These are phyloP conservation scores for Parotia lawesii DNA, from an alignment of 2,113 vertebrate species.

Conservation along the genomic window DNA sequence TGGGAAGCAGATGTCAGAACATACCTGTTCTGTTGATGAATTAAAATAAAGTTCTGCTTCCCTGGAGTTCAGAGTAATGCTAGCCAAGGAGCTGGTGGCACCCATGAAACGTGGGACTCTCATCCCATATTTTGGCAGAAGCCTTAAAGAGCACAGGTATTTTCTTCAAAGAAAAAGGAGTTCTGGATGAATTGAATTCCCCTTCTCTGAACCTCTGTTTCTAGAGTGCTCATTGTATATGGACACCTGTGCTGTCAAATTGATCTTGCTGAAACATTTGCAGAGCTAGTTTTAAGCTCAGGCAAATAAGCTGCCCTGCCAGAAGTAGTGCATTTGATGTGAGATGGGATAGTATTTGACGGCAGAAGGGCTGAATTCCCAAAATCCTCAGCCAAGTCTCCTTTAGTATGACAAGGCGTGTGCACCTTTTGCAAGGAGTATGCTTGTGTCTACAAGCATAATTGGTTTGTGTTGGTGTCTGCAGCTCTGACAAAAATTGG, in stretches of 20 bases:
- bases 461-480: not conserved
- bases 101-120: not conserved
- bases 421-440: not conserved
- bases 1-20: not conserved
- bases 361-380: not conserved
- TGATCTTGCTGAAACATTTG: not conserved
- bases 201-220: not conserved
- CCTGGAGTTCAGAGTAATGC: not conserved
- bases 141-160: not conserved
- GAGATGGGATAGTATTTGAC: not conserved
- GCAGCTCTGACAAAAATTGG: not conserved
- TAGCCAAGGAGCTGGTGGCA: not conserved
- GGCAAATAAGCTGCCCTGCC: not conserved
- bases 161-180: not conserved
- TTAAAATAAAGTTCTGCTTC: not conserved
- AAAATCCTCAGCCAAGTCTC: not conserved
- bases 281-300: not conserved
- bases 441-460: not conserved
- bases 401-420: rapidly evolving
- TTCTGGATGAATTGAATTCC: not conserved
- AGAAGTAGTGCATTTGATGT: not conserved
- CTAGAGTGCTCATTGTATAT: not conserved
- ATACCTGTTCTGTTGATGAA: not conserved
- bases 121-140: not conserved
- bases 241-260: not conserved